phyloP scores from a whole-genome alignment of 2,888 invertebrate genomes.

The Deroplatys truncata region DNA sequence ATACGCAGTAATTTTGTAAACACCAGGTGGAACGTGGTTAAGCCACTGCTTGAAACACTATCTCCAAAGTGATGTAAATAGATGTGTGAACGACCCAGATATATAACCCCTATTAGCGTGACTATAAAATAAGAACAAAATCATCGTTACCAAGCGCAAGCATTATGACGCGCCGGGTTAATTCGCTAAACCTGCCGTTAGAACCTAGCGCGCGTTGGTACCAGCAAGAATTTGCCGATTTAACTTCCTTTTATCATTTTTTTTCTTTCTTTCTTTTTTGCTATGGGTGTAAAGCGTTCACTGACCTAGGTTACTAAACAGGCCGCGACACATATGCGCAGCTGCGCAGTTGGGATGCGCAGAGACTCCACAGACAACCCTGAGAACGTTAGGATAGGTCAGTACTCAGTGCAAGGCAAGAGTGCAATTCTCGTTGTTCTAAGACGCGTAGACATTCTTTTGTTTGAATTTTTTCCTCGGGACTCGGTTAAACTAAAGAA shows the following conservation, averaged over 20 bases:
- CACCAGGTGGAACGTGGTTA: too few species aligned
- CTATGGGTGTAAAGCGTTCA: slow-evolving; percentile 10
- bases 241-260: not conserved
- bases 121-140: not conserved
- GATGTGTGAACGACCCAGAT: too few species aligned
- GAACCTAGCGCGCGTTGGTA: not conserved
- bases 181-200: not conserved
- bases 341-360: slow-evolving; percentile 6
- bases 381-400: slow-evolving; percentile 5
- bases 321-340: not conserved
- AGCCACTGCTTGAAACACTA: too few species aligned
- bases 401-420: not conserved
- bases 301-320: slow-evolving; percentile 9
- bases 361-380: not conserved
- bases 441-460: not conserved
- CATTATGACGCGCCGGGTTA: not conserved
- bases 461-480: not conserved
- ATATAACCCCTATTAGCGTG: too few species aligned
- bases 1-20: too few species aligned
- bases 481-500: not conserved
- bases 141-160: not conserved
- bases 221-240: slow-evolving; percentile 7
- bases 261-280: not conserved
- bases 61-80: too few species aligned
- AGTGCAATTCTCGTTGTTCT: not conserved